Percentiles rank a stretch among this genome's conserved stretches.
Conservation (phyloP, 35 echinoderm and acorn worm species). For the Lytechinus pictus region DNA sequence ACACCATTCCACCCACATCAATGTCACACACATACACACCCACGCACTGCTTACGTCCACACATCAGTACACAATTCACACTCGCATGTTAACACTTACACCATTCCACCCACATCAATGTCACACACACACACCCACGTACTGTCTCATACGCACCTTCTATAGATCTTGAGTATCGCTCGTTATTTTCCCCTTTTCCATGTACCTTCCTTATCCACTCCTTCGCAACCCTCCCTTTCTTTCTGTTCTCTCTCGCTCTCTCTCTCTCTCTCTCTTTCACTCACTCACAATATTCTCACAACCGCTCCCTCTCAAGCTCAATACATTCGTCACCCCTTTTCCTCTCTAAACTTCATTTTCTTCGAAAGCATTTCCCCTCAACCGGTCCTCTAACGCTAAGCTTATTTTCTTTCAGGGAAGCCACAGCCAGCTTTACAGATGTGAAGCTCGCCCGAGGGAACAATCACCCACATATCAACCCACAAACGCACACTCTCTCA, state of each 20-base stretch:
- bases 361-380: neutral
- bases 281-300: neutral
- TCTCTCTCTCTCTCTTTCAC: neutral
- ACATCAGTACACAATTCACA: too few relatives aligned
- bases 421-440: neutral
- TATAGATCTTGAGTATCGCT: too few relatives aligned
- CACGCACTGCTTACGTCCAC: too few relatives aligned
- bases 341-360: neutral
- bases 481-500: too few relatives aligned
- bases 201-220: neutral
- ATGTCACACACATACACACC: too few relatives aligned
- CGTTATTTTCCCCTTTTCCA: neutral
- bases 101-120: too few relatives aligned
- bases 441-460: neutral
- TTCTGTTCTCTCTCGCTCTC: neutral
- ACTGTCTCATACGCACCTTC: too few relatives aligned
- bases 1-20: too few relatives aligned
- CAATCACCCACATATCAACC: neutral
- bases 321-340: neutral
- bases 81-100: too few relatives aligned
- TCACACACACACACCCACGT: too few relatives aligned
- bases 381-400: neutral
- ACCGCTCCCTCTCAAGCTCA: neutral
- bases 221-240: too few relatives aligned
- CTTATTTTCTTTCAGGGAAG: conserved; percentile 12